Conservation (phyloP, 2,888 invertebrate species). For the Pyrrhia umbra region DNA sequence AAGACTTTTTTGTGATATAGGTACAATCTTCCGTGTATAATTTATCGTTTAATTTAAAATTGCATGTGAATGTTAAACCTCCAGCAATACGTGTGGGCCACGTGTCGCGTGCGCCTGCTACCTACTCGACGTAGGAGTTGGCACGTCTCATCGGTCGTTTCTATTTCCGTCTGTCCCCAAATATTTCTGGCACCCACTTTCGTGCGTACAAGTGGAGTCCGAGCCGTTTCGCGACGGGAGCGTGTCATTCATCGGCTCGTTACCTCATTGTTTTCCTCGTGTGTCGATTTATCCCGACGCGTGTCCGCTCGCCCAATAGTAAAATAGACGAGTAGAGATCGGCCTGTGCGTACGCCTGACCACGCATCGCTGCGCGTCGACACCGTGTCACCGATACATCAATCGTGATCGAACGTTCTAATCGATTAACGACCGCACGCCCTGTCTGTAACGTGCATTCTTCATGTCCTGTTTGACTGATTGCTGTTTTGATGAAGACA, state of each 20-base stretch:
- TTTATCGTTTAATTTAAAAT: conserved; percentile 47
- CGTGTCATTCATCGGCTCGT: conserved; percentile 89
- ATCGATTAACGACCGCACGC: conserved; percentile 82
- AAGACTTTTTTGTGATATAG: no score
- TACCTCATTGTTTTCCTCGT: conserved; percentile 86
- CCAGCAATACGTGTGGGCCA: conserved; percentile 75
- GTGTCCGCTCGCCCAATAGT: conserved; percentile 82
- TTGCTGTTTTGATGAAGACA: conserved; percentile 67
- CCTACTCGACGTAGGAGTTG: conserved; percentile 81
- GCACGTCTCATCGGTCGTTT: conserved; percentile 81
- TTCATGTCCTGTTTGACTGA: conserved; percentile 72
- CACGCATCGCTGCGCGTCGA: conserved; percentile 71
- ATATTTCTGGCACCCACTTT: conserved; percentile 88
- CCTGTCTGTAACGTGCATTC: conserved; percentile 74
- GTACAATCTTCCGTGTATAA: neutral
- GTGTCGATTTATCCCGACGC: conserved; percentile 83
- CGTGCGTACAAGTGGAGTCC: conserved; percentile 82
- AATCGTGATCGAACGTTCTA: conserved; percentile 84
- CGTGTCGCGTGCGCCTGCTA: conserved; percentile 77
- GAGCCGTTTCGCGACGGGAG: conserved; percentile 75
- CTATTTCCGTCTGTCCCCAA: conserved; percentile 88
- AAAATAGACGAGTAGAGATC: conserved; percentile 76
- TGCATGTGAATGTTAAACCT: conserved; percentile 64
- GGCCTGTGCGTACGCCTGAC: conserved; percentile 76
- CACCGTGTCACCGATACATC: conserved; percentile 85